Base-by-base conservation (phyloP, 2,797 vertebrate species). In the Telmatherina bonti region DNA sequence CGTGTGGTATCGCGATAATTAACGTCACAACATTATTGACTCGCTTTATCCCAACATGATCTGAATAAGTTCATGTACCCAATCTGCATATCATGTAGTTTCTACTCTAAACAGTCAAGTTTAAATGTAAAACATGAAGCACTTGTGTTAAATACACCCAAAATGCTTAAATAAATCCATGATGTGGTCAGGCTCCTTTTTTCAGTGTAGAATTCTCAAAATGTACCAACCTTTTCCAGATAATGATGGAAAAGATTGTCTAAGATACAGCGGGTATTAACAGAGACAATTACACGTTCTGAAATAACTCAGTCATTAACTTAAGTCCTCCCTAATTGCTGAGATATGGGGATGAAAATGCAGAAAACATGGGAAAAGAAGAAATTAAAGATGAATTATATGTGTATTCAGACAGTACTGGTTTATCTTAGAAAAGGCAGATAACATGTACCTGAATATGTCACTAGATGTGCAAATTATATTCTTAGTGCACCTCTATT, bases 311-410 rank as follows among this genome's bases (percentile, higher is more conserved):
- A 41, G 16, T 15, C 16, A 53, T 67, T 30, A 26, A 30, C 24
- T 53, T 43, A 54, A 20, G 58, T 29, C 61, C 26, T 47, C 9
- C 63, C 2, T 36, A 33, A 62, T 15, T 62, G 2, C 33, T 38
- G 4, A 55, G 33, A 43, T 6, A 3, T 45, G 8, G n/a, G 64
- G 4, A 7, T 70, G 27, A 41, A 71, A 71, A 56, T 24, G 43
- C 12, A 38, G 16, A 6, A 36, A 36, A 52, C 24, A 30, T 1
- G 4, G 9, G 16, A 43, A 60, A 16, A 5, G 2, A 16, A n/a
- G 9, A 15, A 8, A 18, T 7, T 7, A 45, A 45, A 45, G 41
- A 38, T 10, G 3, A 43, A 5, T 5, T 22, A 45, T 20, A 20
- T n/a, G n/a, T 45, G 36, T 18, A 2, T 63, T 16, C 36, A 1